Evolutionary conservation across 1,140 invertebrate genomes (phyloP), one percentile per base, ranked within the genome.

Genomic region (Hylaeus volcanicus): DNA sequence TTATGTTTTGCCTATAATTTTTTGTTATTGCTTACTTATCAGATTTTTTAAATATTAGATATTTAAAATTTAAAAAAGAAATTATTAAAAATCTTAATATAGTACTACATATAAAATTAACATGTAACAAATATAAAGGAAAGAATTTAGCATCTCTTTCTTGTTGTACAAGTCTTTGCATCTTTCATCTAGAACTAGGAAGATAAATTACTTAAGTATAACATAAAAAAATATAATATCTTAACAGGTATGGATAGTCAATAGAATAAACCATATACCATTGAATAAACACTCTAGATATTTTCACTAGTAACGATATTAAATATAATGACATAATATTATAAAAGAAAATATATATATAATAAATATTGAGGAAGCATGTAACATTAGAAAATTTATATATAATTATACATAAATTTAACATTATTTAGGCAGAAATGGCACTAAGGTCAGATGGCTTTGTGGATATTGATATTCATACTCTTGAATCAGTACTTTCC

Each of bases 381-480:
- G 37, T 63, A 63, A 63, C 12, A 14, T 63, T 15, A 41, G 39
- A 12, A 60, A 81, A 61, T 73, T 60, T 82, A 73, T 72, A 65
- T 66, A 71, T 61, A 61, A 12, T 66, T 75, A 76, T 60, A 76
- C 61, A 73, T 70, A 58, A 51, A 63, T 73, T n/a, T 51, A 76
- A 83, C 87, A 81, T 83, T 93, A 94, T 95, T 76, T 95, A 98
- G 97, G 97, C 97, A 89, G 97, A 98, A 94, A 97, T 98, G 96
- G 97, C 97, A 70, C 94, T 98, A 83, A 96, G 96, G 88, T 98
- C 97, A n/a, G 98, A 98, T 90, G 97, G 97, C 81, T 98, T 98
- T 94, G 96, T 97, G 79, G 97, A 98, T 90, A 98, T 98, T 89
- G 97, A 98, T 93, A 96, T 97, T 86, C 96, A 97, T 76, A 98